These are phyloP conservation scores for Sapajus apella DNA, from an alignment of 2,113 vertebrate species.

Conservation along the genomic window DNA sequence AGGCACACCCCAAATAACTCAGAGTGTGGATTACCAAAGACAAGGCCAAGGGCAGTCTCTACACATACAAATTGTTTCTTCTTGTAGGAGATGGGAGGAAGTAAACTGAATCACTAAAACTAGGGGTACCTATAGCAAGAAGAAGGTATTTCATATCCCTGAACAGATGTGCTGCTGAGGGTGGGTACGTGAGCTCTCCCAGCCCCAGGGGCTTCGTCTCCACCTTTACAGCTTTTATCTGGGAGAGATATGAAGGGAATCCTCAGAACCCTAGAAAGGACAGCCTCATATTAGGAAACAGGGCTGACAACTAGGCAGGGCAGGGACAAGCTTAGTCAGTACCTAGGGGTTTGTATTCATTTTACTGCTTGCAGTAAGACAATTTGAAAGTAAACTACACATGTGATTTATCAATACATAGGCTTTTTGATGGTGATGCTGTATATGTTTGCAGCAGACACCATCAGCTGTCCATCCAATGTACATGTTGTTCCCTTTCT, in stretches of 20 bases:
- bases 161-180: background rate
- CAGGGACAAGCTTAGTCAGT: background rate
- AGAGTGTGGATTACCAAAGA: background rate
- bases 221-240: background rate
- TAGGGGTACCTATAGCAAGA: too few species aligned
- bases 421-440: too few species aligned
- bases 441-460: background rate
- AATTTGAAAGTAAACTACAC: background rate
- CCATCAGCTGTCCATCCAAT: background rate
- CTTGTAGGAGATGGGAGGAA: background rate
- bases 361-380: background rate
- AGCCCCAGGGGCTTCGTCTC: background rate
- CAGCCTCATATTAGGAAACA: too few species aligned
- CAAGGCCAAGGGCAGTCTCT: background rate
- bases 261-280: too few species aligned
- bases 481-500: fast-evolving
- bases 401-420: fast-evolving
- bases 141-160: background rate
- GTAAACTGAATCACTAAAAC: too few species aligned
- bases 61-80: too few species aligned
- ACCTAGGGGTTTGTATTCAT: background rate
- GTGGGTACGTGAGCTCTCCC: fast-evolving
- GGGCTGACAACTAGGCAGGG: background rate
- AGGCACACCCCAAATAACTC: background rate
- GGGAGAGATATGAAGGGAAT: background rate